Percentiles rank a stretch among this genome's conserved stretches.
phyloP scores from a whole-genome alignment of 2,113 vertebrate genomes.

The Poicephalus meyeri region DNA sequence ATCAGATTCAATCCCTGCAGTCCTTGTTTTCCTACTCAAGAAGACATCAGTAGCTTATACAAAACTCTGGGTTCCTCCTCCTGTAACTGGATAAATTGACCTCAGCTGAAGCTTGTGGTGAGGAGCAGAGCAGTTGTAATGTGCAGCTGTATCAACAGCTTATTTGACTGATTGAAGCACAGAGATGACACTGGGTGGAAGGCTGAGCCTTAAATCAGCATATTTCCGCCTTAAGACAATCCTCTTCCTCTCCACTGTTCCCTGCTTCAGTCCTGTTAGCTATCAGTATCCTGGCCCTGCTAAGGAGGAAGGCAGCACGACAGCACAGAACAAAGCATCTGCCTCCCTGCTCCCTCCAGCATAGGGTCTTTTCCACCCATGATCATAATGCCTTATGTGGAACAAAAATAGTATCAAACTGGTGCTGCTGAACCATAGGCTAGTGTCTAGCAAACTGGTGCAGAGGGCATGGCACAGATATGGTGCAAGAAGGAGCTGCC shows the following conservation, averaged over 20 bases:
- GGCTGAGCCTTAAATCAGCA: not conserved
- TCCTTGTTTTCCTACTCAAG: not conserved
- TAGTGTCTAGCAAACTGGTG: fast-evolving
- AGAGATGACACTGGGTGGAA: not conserved
- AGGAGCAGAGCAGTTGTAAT: not conserved
- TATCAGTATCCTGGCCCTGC: not conserved
- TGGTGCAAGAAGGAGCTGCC: not conserved
- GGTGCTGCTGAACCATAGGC: not conserved
- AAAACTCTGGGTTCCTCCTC: not conserved
- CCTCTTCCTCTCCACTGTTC: not conserved
- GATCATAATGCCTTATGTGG: not conserved
- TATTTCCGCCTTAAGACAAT: not conserved
- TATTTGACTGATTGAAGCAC: not conserved
- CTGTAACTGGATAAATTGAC: not conserved
- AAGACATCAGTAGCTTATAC: not conserved
- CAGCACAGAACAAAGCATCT: not conserved
- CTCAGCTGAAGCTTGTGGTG: not conserved
- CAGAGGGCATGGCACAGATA: not conserved
- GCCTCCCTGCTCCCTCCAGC: not conserved
- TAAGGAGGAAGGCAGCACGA: not conserved
- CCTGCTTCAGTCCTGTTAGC: not conserved
- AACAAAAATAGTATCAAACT: not conserved
- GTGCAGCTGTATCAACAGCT: not conserved
- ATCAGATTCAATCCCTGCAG: not conserved
- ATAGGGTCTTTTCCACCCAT: fast-evolving